A percentile compares a stretch with the other conserved stretches of the same genome.
phyloP scores from a whole-genome alignment of 2,888 invertebrate genomes.

The Electrophaes corylata region DNA sequence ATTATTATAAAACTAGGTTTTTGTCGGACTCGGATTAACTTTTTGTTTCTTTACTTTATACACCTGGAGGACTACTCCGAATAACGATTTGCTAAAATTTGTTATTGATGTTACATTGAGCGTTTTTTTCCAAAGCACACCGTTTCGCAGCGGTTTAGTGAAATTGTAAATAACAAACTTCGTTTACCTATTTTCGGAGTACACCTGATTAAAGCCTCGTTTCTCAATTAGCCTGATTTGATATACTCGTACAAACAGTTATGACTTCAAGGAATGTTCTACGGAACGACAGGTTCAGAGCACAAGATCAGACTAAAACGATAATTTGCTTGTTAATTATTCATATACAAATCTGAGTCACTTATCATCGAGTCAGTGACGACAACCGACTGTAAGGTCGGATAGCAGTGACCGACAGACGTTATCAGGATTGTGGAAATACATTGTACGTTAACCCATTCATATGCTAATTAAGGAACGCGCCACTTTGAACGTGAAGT shows the following conservation, averaged over 20 bases:
- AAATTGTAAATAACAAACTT: too few species aligned
- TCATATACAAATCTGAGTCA: neutral
- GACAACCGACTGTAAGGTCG: conserved; percentile 9
- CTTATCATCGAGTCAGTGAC: neutral
- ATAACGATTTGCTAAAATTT: too few species aligned
- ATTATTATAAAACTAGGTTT: too few species aligned
- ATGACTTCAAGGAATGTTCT: neutral
- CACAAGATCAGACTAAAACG: conserved; percentile 1
- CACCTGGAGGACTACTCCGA: too few species aligned
- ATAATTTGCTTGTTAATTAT: neutral
- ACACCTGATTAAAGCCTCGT: neutral
- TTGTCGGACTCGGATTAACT: too few species aligned
- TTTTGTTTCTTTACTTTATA: too few species aligned
- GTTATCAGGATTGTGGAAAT: conserved; percentile 45
- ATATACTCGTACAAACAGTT: neutral
- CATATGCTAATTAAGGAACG: neutral
- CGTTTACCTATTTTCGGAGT: too few species aligned
- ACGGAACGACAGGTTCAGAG: too few species aligned
- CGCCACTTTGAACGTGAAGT: too few species aligned
- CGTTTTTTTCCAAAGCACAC: too few species aligned
- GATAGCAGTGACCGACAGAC: conserved; percentile 9
- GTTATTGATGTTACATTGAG: too few species aligned
- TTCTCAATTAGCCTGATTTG: neutral
- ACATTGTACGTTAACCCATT: conserved; percentile 2
- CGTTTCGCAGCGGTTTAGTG: too few species aligned